These are phyloP conservation scores for Drosophila nigricruria DNA, from an alignment of 2,888 invertebrate genomes.

Conservation along the genomic window DNA sequence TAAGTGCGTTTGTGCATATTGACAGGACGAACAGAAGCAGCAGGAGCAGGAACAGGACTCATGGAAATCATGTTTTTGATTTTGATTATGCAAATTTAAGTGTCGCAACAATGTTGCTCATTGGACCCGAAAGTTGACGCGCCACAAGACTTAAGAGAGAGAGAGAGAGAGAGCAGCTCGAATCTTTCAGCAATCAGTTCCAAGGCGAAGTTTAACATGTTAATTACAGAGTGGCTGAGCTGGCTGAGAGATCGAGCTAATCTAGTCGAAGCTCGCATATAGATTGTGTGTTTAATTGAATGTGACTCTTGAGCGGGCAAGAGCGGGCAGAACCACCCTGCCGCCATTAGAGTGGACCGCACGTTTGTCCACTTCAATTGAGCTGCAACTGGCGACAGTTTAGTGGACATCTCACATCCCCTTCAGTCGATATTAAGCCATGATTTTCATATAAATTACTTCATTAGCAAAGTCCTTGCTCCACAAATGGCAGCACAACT, in stretches of 20 bases:
- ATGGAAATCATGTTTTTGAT: constrained; percentile 82
- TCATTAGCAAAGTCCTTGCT: constrained; percentile 58
- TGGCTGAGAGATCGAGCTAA: neutral
- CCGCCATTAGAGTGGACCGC: constrained; percentile 22
- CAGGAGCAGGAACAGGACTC: constrained; percentile 9
- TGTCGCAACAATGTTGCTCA: constrained; percentile 82
- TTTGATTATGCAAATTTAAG: constrained; percentile 83
- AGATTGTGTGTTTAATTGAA: constrained; percentile 12
- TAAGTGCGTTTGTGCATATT: constrained; percentile 67
- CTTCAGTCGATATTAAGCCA: constrained; percentile 56
- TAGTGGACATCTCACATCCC: constrained; percentile 28
- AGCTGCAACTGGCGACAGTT: constrained; percentile 55
- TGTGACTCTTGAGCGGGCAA: constrained; percentile 7
- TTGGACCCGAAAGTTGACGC: constrained; percentile 64
- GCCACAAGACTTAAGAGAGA: constrained; percentile 35
- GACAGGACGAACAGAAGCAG: constrained; percentile 47
- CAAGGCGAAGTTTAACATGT: constrained; percentile 51
- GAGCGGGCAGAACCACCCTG: neutral
- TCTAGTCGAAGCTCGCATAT: constrained; percentile 6
- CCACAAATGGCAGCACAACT: constrained; percentile 44
- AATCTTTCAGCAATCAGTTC: constrained; percentile 42
- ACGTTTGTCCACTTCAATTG: constrained; percentile 35
- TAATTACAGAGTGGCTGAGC: constrained; percentile 56
- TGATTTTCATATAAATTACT: constrained; percentile 74
- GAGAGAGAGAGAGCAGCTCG: neutral